Evolutionary conservation across 2,113 vertebrate species (phyloP), one percentile per base, ranked within the genome.

Genomic region (Pimephales promelas): DNA sequence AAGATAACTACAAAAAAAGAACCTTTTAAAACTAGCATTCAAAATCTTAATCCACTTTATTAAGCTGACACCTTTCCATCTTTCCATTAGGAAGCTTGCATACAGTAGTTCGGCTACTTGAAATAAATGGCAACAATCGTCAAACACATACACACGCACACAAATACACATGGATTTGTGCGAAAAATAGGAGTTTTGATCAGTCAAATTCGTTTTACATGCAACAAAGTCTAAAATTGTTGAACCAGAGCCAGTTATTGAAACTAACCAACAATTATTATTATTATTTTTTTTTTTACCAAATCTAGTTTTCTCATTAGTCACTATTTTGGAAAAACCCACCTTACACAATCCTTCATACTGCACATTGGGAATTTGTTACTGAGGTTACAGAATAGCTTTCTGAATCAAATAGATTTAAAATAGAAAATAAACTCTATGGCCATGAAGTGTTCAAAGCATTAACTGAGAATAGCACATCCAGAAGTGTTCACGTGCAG

Each of bases 381-480:
- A 49, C 43, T 49, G 68, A 24, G 45, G 45, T 74, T 52, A 20
- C 72, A 74, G 72, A 74, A 74, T 49, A 49, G 45, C 14, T 49
- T 74, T 49, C 13, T 26, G 40, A 26, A 72, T 72, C n/a, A 26
- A 74, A 74, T 28, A 45, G 71, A 40, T 7, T 40, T 40, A 40
- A 40, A 40, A 36, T 36, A 36, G 6, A 36, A 36, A 36, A 40
- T 40, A 40, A 40, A 40, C 36, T 40, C 43, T 14, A 26, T 72
- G 11, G 0, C n/a, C 36, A 26, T 26, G 18, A 26, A 22, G 7
- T 73, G n/a, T 49, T 22, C 43, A 73, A 47, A 40, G n/a, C 6
- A 8, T 73, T 73, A 49, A 24, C 9, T 6, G 18, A 34, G 47
- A 75, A 20, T 8, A 31, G 72, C 31, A 74, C 16, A n/a, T 16